Evolutionary conservation across 2,888 invertebrate genomes (phyloP), one percentile per base, ranked within the genome.

Genomic region (Drosophila kanekoi): DNA sequence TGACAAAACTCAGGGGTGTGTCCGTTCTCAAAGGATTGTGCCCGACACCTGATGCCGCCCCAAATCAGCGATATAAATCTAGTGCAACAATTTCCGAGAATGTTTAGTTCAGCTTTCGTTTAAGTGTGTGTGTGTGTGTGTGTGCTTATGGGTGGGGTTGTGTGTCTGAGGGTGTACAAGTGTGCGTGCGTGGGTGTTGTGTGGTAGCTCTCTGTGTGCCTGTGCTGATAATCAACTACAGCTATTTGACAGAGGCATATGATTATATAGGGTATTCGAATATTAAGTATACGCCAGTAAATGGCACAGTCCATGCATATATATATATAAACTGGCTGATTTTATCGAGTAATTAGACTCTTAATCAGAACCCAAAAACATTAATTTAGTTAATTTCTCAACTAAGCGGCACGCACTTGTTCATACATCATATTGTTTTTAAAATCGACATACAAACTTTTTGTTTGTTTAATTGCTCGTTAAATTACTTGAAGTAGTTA

Each of bases 21-120:
- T n/a, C 28, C 38, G 35, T 33, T 23, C 35, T 28, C 38, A 32
- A 40, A 20, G 44, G 41, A 51, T n/a, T 44, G 43, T 10, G 13
- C 6, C 47, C 49, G 56, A 43, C 63, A 56, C 51, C 68, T 37
- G 51, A 32, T 23, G 38, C 41, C 72, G 32, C 48, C 67, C 56
- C 40, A 64, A 73, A 75, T 75, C 52, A 52, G 16, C 69, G 65
- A 78, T 87, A 66, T 62, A 71, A 87, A 84, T 78, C 81, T 75
- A 63, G 72, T 49, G 58, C 85, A 49, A 81, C 81, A 72, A 77
- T 64, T 72, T 69, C 66, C 64, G 51, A 84, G 63, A 52, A 65
- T 73, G 63, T 72, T 71, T 77, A 43, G 60, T 60, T 68, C 47
- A 72, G 64, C 51, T 56, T 60, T 52, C 53, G 9, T 35, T 13